phyloP scores from a whole-genome alignment of 2,113 vertebrate genomes.

The Bubalus kerabau region DNA sequence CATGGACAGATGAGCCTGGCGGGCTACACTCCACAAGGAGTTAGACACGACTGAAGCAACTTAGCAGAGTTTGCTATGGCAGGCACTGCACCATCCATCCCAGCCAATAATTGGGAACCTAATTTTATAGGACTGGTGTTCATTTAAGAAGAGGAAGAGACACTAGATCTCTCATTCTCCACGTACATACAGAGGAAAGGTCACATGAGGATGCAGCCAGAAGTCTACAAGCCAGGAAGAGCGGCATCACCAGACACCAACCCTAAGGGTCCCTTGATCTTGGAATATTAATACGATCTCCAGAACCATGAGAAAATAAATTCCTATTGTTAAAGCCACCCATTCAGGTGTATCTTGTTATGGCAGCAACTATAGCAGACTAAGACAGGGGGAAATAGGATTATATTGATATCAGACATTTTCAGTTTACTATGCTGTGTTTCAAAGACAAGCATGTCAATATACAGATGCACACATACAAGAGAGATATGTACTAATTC shows the following conservation, averaged over 20 bases:
- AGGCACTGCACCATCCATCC: not conserved
- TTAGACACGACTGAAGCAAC: not conserved
- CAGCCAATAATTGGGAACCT: not conserved
- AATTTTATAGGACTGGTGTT: not conserved
- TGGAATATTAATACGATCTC: not conserved
- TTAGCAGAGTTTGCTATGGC: not conserved
- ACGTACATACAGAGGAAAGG: not conserved
- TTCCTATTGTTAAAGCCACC: not conserved
- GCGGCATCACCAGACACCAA: not conserved
- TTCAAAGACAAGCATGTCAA: not conserved
- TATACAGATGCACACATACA: not conserved
- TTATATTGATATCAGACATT: not conserved
- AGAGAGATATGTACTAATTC: not conserved
- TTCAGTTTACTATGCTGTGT: not conserved
- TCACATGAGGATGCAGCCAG: fast-evolving
- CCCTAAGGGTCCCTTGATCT: not conserved
- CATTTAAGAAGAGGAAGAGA: not conserved
- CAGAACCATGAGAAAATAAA: not conserved
- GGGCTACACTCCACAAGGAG: not conserved
- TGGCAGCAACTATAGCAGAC: not conserved
- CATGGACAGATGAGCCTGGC: not conserved
- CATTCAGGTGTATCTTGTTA: not conserved
- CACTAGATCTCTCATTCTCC: not conserved
- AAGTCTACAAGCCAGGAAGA: not conserved
- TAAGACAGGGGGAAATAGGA: not conserved